These are phyloP conservation scores for Cranoglanis bouderius DNA, from an alignment of 2,113 vertebrate genomes.

Conservation along the genomic window DNA sequence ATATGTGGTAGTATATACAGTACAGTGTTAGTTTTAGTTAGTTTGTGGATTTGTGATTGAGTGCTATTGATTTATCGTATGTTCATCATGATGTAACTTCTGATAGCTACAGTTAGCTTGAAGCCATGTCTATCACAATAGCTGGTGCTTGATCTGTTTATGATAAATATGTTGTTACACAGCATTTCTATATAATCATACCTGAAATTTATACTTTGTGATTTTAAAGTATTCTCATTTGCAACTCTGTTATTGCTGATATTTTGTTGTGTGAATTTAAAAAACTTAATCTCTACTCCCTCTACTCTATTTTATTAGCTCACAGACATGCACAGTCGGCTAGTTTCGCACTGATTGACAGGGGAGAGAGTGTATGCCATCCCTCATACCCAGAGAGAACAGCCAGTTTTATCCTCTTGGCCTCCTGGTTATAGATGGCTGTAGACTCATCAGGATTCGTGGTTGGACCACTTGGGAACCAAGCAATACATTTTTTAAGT, in stretches of 20 bases:
- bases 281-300: background rate
- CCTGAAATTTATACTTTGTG: background rate
- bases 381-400: background rate
- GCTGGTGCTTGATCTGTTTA: background rate
- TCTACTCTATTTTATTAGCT: background rate
- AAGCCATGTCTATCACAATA: background rate
- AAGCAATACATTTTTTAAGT: slow-evolving; percentile 31
- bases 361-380: background rate
- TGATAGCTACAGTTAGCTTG: background rate
- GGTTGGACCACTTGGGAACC: background rate
- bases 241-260: background rate
- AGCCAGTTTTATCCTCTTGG: background rate
- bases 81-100: background rate
- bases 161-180: background rate
- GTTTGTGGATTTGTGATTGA: background rate
- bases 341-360: background rate
- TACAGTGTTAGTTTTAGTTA: background rate
- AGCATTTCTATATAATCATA: background rate
- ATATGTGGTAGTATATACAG: background rate
- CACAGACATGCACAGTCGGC: background rate
- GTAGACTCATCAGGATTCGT: background rate
- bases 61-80: background rate
- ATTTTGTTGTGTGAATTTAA: background rate
- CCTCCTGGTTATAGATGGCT: background rate
- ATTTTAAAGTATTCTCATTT: background rate